phyloP scores from a whole-genome alignment of 2,797 vertebrate species.

The Carapus acus region DNA sequence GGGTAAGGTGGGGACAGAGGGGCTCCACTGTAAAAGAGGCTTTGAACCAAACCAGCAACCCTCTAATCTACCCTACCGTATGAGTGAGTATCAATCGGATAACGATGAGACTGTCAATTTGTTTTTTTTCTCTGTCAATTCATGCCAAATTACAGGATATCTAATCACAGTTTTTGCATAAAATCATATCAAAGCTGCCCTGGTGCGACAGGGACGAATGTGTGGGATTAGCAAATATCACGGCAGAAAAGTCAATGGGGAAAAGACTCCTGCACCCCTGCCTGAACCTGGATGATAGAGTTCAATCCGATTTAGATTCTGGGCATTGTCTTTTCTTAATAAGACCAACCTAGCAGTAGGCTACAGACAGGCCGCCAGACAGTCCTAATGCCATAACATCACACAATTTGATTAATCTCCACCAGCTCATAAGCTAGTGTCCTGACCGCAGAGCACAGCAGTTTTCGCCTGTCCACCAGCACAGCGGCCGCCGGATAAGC shows the following conservation, averaged over 20 bases:
- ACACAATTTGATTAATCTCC: slow-evolving; percentile 59
- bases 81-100: no score
- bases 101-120: no score
- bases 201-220: not conserved
- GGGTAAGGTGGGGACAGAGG: no score
- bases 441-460: slow-evolving; percentile 31
- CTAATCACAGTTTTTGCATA: not conserved
- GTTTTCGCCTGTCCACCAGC: slow-evolving; percentile 44
- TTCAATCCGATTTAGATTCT: not conserved
- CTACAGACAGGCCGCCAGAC: not conserved
- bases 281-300: not conserved
- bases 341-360: no score
- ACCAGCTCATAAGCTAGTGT: slow-evolving; percentile 50
- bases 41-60: no score
- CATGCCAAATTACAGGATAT: not conserved
- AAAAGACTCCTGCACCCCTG: not conserved
- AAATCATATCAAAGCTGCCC: no score
- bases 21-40: no score
- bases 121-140: no score
- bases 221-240: no score
- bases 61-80: no score
- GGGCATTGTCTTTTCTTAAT: not conserved
- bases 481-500: slow-evolving; percentile 55
- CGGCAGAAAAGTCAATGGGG: not conserved
- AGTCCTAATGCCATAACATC: slow-evolving; percentile 6